Evolutionary conservation across 2,888 invertebrate species (phyloP).

Genomic region (Drosophila monieri): DNA sequence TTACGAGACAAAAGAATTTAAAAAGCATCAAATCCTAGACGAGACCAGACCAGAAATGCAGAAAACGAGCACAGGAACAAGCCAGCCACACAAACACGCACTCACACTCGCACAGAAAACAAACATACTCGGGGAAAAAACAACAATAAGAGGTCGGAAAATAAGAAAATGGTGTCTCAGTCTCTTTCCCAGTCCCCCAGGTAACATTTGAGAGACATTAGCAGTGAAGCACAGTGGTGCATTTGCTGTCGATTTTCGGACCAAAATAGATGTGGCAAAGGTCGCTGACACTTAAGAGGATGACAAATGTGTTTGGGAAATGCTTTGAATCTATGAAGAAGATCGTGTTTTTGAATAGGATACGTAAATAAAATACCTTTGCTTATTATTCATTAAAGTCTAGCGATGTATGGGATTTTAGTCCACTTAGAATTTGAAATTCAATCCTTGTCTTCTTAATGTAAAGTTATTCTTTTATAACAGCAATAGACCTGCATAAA

Average conservation of each 20-base stretch:
- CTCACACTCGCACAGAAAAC: conserved; percentile 37
- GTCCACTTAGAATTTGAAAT: background rate
- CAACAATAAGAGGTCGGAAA: conserved; percentile 28
- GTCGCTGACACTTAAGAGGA: conserved; percentile 34
- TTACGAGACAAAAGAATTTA: conserved; percentile 66
- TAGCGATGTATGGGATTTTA: background rate
- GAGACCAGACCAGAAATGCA: conserved; percentile 56
- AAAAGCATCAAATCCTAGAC: conserved; percentile 69
- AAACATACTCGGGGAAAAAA: conserved; percentile 34
- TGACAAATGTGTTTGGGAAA: background rate
- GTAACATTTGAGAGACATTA: conserved; percentile 75
- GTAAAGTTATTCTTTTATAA: background rate
- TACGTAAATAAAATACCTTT: background rate
- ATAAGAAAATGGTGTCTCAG: conserved; percentile 75
- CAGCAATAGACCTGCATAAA: background rate
- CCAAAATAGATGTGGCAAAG: conserved; percentile 28
- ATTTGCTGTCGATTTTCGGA: background rate
- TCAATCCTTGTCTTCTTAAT: background rate
- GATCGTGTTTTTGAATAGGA: background rate
- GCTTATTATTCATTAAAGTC: background rate
- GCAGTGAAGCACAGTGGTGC: conserved; percentile 47
- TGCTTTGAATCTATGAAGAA: background rate
- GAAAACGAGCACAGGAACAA: conserved; percentile 68
- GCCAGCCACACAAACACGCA: conserved; percentile 14
- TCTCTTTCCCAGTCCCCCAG: conserved; percentile 55